phyloP scores from a whole-genome alignment of 64 coral and sea anemone species.

The Montipora efflorescens region DNA sequence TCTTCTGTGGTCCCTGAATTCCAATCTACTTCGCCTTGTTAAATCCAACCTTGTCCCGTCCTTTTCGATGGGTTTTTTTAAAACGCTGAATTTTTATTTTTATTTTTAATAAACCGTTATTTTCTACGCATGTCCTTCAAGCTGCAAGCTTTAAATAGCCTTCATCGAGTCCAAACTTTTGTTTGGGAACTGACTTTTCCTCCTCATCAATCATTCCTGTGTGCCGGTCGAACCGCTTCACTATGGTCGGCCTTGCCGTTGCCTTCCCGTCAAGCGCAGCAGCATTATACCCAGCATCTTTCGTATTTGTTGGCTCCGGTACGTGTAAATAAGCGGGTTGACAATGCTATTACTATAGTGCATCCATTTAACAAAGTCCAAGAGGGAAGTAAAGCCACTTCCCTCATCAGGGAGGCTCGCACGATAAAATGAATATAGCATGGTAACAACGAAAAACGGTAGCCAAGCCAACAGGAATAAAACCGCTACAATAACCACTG shows the following conservation, averaged over 20 bases:
- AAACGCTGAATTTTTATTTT: too few species aligned
- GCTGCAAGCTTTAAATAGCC: too few species aligned
- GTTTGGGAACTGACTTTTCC: too few species aligned
- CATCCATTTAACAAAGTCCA: conserved; percentile 82
- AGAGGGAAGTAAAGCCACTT: neutral
- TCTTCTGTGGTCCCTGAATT: too few species aligned
- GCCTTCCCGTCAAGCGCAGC: neutral
- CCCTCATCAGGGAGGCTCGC: neutral
- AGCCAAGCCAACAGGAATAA: conserved; percentile 57
- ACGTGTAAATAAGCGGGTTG: conserved; percentile 69
- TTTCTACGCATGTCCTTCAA: too few species aligned
- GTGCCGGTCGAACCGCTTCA: neutral
- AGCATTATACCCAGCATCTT: conserved; percentile 23
- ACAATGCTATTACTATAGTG: conserved; percentile 79
- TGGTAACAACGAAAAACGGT: conserved; percentile 57
- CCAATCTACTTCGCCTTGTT: too few species aligned
- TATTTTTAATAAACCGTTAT: too few species aligned
- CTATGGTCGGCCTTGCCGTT: neutral
- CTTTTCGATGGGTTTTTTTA: too few species aligned
- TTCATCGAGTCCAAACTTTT: too few species aligned
- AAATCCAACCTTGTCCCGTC: neutral
- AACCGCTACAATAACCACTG: conserved; percentile 26
- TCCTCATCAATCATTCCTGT: neutral
- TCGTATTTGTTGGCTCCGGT: conserved; percentile 63
- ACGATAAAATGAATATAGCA: conserved; percentile 22